Base-by-base conservation (phyloP, 2,888 invertebrate species). In the Oegoconia quadripuncta region DNA sequence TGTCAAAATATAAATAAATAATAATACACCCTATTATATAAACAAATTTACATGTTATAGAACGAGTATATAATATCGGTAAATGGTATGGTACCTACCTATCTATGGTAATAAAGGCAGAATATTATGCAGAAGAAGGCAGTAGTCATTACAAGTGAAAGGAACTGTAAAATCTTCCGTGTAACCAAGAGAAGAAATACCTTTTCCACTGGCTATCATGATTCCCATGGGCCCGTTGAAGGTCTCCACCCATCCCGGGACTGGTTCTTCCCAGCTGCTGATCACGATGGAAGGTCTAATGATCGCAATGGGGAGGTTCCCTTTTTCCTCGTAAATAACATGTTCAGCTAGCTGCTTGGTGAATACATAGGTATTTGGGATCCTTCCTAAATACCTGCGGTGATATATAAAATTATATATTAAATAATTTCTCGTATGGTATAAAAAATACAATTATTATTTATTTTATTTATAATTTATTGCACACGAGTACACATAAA, bases 311-410 rank as follows among this genome's bases (percentile, higher is more conserved):
- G 95, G 95, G 29, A 31, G 18, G 3, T 96, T 64, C 28, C 82
- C 25, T 2, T 65, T 69, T 40, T 91, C 91, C 29, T 93, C 91
- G 25, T 88, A 74, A n/a, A 94, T 87, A 25, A 93, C 84, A 41
- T 91, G 90, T 61, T 97, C 96, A 0, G 93, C 93, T 52, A 97
- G 67, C 34, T 92, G 91, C 74, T 97, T 97, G 0, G 95, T 93
- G 66, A 93, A 95, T 0, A 94, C 94, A 68, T 97, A 97, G 0
- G 96, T 95, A 64, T 97, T 97, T 0, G 95, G 95, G 43, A 93
- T 90, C 1, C 73, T 70, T 11, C 74, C 82, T 17, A 91, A 74
- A 37, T 77, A 77, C 47, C 90, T 90, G 52, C 40, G 20, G 14
- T 23, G 4, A 7, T 20, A 7, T 6, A 20, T 4, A 6, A 37